Conservation (phyloP, 2,888 invertebrate species). For the Caenorhabditis sp. region DNA sequence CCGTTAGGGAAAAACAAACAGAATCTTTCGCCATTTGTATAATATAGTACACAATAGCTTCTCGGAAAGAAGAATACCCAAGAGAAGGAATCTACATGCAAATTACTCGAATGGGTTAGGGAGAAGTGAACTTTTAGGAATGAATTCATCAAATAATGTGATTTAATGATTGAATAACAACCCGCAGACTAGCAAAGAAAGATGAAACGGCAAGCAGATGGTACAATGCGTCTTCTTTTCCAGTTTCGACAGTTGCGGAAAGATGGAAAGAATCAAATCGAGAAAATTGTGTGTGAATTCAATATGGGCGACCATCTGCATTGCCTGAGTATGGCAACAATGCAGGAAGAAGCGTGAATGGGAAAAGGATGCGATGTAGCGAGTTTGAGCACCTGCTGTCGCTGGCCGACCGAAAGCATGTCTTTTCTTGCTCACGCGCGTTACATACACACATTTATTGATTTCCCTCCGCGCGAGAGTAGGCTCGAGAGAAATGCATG, state of each 20-base stretch:
- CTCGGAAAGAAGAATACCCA: slow-evolving; percentile 24
- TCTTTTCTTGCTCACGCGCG: slow-evolving; percentile 59
- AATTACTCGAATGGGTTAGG: slow-evolving; percentile 31
- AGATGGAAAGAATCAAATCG: not conserved
- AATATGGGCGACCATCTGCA: slow-evolving; percentile 38
- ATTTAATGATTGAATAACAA: not conserved
- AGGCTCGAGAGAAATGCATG: slow-evolving; percentile 54
- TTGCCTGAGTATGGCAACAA: slow-evolving; percentile 12
- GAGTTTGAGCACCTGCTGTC: slow-evolving; percentile 66
- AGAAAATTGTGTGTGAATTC: slow-evolving; percentile 4
- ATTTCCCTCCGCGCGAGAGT: slow-evolving; percentile 48
- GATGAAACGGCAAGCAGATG: slow-evolving; percentile 35
- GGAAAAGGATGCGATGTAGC: slow-evolving; percentile 61
- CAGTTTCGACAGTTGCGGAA: slow-evolving; percentile 36
- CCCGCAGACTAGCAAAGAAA: not conserved
- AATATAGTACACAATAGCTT: slow-evolving; percentile 24
- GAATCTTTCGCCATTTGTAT: slow-evolving; percentile 7
- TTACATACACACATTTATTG: slow-evolving; percentile 61
- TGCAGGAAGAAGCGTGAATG: slow-evolving; percentile 24
- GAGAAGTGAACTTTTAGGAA: not conserved
- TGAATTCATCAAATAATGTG: not conserved
- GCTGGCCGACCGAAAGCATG: slow-evolving; percentile 54
- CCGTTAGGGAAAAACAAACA: slow-evolving; percentile 25
- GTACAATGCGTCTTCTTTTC: slow-evolving; percentile 34
- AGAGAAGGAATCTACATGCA: slow-evolving; percentile 26